Conservation (phyloP, 2,888 invertebrate genomes). For the Apeira syringaria region DNA sequence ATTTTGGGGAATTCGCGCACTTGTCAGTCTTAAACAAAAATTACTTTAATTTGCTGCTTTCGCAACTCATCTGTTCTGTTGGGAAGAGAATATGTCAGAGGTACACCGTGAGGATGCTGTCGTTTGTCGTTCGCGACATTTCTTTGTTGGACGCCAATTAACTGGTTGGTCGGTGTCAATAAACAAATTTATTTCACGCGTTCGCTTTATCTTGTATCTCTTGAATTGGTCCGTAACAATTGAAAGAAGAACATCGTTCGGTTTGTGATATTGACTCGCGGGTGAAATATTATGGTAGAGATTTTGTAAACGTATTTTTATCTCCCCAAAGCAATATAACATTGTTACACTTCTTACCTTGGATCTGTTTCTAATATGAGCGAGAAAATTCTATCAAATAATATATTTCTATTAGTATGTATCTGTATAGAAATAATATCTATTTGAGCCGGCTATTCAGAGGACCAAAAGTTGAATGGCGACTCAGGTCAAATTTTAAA, state of each 20-base stretch:
- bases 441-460: too few species aligned
- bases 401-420: too few species aligned
- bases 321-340: too few species aligned
- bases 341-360: too few species aligned
- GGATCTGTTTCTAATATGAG: too few species aligned
- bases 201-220: constrained; percentile 71
- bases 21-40: constrained; percentile 28
- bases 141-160: constrained; percentile 64
- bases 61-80: constrained; percentile 12
- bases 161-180: constrained; percentile 61
- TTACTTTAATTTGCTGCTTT: constrained; percentile 14
- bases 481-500: too few species aligned
- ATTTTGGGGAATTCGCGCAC: constrained; percentile 34
- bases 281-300: not conserved
- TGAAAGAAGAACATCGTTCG: constrained; percentile 42
- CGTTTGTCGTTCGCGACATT: constrained; percentile 34
- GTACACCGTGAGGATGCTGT: constrained; percentile 28
- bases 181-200: constrained; percentile 71
- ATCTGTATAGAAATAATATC: too few species aligned
- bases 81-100: constrained; percentile 33
- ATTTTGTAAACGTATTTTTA: not conserved
- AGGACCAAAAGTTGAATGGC: too few species aligned
- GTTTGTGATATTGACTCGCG: constrained; percentile 39
- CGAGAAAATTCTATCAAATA: too few species aligned
- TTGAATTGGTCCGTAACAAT: constrained; percentile 69